A percentile compares a stretch with the other conserved stretches of the same genome.
Evolutionary conservation across 2,888 invertebrate genomes (phyloP).

Genomic region (Desoria tigrina): DNA sequence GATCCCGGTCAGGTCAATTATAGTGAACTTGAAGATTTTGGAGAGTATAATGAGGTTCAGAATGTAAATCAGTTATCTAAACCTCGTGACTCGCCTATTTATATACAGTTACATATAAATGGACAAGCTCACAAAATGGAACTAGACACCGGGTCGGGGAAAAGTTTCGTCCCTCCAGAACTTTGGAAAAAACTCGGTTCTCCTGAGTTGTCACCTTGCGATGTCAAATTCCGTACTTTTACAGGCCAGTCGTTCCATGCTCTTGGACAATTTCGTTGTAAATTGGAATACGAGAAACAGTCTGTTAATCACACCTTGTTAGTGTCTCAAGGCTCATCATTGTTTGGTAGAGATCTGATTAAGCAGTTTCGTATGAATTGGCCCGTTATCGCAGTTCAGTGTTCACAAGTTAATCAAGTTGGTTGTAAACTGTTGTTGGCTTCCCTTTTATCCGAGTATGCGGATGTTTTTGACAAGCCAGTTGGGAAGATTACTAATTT

Average conservation of each 20-base stretch:
- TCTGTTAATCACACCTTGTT: too few relatives aligned
- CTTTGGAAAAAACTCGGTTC: not conserved
- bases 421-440: not conserved
- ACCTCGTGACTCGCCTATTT: not conserved
- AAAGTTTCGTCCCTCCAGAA: not conserved
- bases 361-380: constrained; percentile 26
- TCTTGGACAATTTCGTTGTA: too few relatives aligned
- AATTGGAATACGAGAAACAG: too few relatives aligned
- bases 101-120: not conserved
- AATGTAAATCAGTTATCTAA: too few relatives aligned
- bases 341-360: constrained; percentile 38
- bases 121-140: not conserved
- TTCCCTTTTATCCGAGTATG: constrained; percentile 26
- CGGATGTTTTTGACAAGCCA: constrained; percentile 29
- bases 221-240: not conserved
- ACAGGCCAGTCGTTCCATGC: too few relatives aligned
- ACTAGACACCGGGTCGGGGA: not conserved
- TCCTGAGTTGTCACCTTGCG: not conserved
- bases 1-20: too few relatives aligned
- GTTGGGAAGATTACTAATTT: constrained; percentile 32
- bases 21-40: too few relatives aligned
- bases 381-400: constrained; percentile 16
- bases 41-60: too few relatives aligned
- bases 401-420: not conserved
- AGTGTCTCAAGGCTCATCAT: too few relatives aligned